Evolutionary conservation across 2,113 vertebrate species (phyloP).

Genomic region (Oryzias woworae): DNA sequence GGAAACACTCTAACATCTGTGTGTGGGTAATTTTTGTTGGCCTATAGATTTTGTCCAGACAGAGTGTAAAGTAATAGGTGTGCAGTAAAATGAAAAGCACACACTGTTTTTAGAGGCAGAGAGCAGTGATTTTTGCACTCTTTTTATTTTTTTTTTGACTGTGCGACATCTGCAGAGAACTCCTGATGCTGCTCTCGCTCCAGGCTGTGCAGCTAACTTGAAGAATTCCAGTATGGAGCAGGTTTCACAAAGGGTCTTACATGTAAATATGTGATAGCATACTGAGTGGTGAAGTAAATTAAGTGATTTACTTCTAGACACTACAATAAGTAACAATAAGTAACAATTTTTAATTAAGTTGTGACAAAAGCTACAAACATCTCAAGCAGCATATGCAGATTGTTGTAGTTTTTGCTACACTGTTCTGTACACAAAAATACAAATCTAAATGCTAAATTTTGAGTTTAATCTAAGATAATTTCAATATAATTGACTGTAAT

Average conservation of each 20-base stretch:
- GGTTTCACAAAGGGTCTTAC: conserved; percentile 35
- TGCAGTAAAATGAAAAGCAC: conserved; percentile 42
- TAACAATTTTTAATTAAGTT: conserved; percentile 13
- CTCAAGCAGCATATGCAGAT: too few species aligned
- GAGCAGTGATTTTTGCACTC: conserved; percentile 29
- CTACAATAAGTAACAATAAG: conserved; percentile 9
- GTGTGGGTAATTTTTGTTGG: conserved; percentile 64
- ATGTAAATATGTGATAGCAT: conserved; percentile 57
- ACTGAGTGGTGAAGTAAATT: conserved; percentile 44
- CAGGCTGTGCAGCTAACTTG: conserved; percentile 46
- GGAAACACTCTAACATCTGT: conserved; percentile 69
- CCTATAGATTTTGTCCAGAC: conserved; percentile 61
- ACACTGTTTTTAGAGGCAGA: conserved; percentile 13
- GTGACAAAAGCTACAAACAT: too few species aligned
- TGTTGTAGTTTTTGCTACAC: too few species aligned
- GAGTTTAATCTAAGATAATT: too few species aligned
- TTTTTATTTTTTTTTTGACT: conserved; percentile 6
- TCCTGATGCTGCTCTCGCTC: conserved; percentile 41
- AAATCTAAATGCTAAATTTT: too few species aligned
- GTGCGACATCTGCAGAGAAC: conserved; percentile 45
- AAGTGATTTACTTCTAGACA: too few species aligned
- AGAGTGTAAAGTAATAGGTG: conserved; percentile 58
- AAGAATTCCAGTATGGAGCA: conserved; percentile 46
- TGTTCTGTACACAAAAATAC: too few species aligned
- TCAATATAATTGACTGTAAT: too few species aligned